A percentile compares a stretch with the other conserved stretches of the same genome.
Conservation (phyloP, 2,888 invertebrate genomes). For the Drosophila prolongata region DNA sequence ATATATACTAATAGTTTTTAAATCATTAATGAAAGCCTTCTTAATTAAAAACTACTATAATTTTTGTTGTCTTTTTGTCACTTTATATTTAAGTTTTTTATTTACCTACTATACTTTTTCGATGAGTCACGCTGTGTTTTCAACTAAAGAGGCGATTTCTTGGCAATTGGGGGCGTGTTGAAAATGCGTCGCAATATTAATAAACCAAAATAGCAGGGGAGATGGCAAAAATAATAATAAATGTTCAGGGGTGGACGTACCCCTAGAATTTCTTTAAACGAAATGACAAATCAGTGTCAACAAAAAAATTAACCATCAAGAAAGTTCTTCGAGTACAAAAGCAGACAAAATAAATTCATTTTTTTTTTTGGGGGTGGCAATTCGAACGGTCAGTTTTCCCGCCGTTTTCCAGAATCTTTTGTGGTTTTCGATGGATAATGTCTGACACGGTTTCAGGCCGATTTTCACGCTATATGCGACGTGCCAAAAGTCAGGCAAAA, state of each 20-base stretch:
- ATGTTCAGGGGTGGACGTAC: slow-evolving; percentile 8
- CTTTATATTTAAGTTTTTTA: not conserved
- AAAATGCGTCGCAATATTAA: slow-evolving; percentile 71
- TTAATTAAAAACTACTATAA: not conserved
- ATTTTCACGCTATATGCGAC: slow-evolving; percentile 34
- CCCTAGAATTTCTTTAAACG: slow-evolving; percentile 11
- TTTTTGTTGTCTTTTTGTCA: not conserved
- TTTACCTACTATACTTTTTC: slow-evolving; percentile 6
- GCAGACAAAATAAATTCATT: not conserved
- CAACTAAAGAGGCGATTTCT: slow-evolving; percentile 25
- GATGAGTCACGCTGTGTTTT: slow-evolving; percentile 44
- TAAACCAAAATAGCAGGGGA: slow-evolving; percentile 49
- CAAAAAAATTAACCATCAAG: slow-evolving; percentile 1
- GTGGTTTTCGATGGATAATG: slow-evolving; percentile 22
- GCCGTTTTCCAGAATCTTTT: slow-evolving; percentile 1
- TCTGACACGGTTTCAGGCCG: slow-evolving; percentile 11
- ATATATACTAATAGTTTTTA: not conserved
- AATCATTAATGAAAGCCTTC: not conserved
- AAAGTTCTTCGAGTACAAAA: not conserved
- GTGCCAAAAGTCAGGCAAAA: slow-evolving; percentile 70
- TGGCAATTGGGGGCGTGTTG: slow-evolving; percentile 17
- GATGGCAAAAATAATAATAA: slow-evolving; percentile 16
- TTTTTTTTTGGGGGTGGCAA: not conserved
- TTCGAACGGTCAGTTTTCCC: not conserved
- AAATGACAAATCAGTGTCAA: slow-evolving; percentile 66